Conservation (phyloP, 2,888 invertebrate genomes). For the Lydus trimaculatus region DNA sequence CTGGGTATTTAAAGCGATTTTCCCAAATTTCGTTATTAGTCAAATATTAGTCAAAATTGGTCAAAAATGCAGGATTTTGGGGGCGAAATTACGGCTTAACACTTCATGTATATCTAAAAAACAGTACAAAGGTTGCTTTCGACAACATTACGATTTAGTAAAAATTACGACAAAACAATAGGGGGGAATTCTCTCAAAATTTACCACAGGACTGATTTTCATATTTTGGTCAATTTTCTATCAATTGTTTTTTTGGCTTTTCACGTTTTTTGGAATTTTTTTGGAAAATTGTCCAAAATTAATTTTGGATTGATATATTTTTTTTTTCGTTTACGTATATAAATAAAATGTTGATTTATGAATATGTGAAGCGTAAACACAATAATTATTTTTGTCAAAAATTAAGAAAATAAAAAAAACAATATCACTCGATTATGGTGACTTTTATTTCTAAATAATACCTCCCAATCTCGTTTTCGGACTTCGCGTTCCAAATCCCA, state of each 20-base stretch:
- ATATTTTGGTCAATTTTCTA: constrained; percentile 37
- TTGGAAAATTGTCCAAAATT: constrained; percentile 21
- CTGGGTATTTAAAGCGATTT: constrained; percentile 36
- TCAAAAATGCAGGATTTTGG: constrained; percentile 37
- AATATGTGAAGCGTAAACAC: constrained; percentile 48
- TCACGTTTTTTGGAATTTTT: too few relatives aligned
- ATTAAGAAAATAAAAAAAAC: background rate
- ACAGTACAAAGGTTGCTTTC: background rate
- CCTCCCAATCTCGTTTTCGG: constrained; percentile 99
- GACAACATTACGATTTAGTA: constrained; percentile 33
- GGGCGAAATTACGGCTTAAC: constrained; percentile 56
- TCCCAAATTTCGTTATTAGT: constrained; percentile 13
- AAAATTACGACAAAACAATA: constrained; percentile 40
- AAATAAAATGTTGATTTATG: constrained; percentile 36
- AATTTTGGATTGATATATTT: constrained; percentile 12
- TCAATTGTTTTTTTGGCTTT: too few relatives aligned
- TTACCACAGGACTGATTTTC: constrained; percentile 44
- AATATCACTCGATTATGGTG: constrained; percentile 23
- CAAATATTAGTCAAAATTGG: constrained; percentile 27
- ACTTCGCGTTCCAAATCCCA: constrained; percentile 99
- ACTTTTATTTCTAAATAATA: constrained; percentile 64
- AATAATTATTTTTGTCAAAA: constrained; percentile 19
- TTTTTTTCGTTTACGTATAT: constrained; percentile 15
- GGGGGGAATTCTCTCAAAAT: constrained; percentile 15
- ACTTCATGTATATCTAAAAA: constrained; percentile 54